Evolutionary conservation across 1,140 invertebrate genomes (phyloP), one percentile per base, ranked within the genome.

Genomic region (Riptortus pedestris): DNA sequence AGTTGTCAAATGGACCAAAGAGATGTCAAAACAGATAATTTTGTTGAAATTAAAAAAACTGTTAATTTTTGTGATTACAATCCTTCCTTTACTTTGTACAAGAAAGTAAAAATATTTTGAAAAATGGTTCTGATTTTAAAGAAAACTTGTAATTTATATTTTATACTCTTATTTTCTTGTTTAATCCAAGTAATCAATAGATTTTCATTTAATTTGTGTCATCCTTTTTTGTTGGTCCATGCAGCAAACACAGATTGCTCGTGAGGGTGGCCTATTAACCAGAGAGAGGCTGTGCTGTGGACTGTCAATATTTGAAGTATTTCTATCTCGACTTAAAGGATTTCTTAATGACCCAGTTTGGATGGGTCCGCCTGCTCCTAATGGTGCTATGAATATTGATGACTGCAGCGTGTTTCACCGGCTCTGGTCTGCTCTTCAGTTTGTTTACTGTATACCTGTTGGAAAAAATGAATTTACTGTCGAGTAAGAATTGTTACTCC

Each of bases 351-450:
- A 95, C 76, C 86, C 91, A 0, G 82, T 93, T 31, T 98, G 95
- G 94, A 85, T 88, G 55, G 93, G 93, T 20, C 85, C 87, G 28
- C 88, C 93, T 52, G 85, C 92, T 58, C 79, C 84, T 43, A 93
- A 96, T 77, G 90, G 91, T 24, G 92, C 96, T 0, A 93, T 96
- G 79, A 93, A 95, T 74, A 85, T 98, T 11, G 95, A 98, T 74
- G 95, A 98, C 74, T 98, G 95, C 73, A 88, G 86, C 0, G 96
- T 99, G 78, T 99, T 99, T 74, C 95, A 98, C 79, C 82, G 94
- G 38, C 77, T 99, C 27, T 99, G 96, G 96, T 98, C 94, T 5
- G 95, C 95, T 0, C 78, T 99, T 16, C 96, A 99, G 77, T 99
- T 99, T 80, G 90, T 98, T 18, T 98, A 96, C 75, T 98, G 93